These are phyloP conservation scores for Apamea monoglypha DNA, from an alignment of 2,888 invertebrate genomes.

Conservation along the genomic window DNA sequence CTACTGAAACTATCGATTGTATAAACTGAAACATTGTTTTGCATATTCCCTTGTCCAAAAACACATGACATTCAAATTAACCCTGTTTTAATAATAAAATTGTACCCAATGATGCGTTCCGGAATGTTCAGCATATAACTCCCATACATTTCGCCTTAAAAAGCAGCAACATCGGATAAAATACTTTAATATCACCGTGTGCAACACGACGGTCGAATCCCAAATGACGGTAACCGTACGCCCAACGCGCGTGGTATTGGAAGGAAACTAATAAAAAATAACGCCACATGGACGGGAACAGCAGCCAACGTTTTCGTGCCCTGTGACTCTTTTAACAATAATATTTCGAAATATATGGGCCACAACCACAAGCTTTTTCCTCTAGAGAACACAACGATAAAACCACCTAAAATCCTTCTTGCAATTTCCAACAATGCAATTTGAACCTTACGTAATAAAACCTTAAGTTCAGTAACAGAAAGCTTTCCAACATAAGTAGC, in stretches of 20 bases:
- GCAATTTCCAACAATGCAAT: slow-evolving; percentile 13
- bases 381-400: slow-evolving; percentile 14
- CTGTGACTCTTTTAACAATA: slow-evolving; percentile 50
- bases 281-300: slow-evolving; percentile 72
- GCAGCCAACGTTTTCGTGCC: slow-evolving; percentile 49
- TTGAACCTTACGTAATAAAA: slow-evolving; percentile 27
- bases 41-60: background rate
- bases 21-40: background rate
- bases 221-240: slow-evolving; percentile 55
- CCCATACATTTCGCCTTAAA: slow-evolving; percentile 32
- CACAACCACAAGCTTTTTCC: slow-evolving; percentile 16
- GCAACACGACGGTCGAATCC: slow-evolving; percentile 58
- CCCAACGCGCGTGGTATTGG: slow-evolving; percentile 53
- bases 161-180: slow-evolving; percentile 53
- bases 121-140: slow-evolving; percentile 8
- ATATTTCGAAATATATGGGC: slow-evolving; percentile 46
- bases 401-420: slow-evolving; percentile 16
- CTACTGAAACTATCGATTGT: background rate
- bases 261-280: slow-evolving; percentile 76
- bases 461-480: slow-evolving; percentile 33
- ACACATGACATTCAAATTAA: background rate
- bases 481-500: slow-evolving; percentile 40
- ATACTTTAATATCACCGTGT: slow-evolving; percentile 58
- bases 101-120: slow-evolving; percentile 7
- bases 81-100: background rate